Conservation (phyloP, 1,140 invertebrate genomes). For the Meloidogyne hapla region DNA sequence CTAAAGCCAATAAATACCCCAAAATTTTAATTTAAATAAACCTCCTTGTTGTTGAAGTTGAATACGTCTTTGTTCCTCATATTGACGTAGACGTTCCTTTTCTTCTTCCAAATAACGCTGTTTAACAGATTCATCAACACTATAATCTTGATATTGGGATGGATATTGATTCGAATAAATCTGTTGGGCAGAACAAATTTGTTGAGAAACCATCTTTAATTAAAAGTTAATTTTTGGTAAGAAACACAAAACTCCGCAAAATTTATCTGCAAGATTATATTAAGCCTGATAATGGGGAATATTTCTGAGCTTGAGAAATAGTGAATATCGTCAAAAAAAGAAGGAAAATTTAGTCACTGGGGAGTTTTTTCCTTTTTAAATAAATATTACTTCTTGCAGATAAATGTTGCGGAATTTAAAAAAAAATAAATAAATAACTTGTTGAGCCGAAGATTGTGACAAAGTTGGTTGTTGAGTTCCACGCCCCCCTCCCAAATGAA, state of each 20-base stretch:
- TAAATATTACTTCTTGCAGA: background rate
- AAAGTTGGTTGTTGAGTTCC: slow-evolving; percentile 45
- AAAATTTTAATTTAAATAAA: slow-evolving; percentile 32
- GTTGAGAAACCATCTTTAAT: slow-evolving; percentile 52
- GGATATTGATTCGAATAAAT: slow-evolving; percentile 26
- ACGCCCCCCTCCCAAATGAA: slow-evolving; percentile 74
- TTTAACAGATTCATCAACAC: slow-evolving; percentile 54
- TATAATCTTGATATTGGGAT: slow-evolving; percentile 1
- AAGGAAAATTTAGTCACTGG: too few species aligned
- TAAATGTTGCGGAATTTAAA: slow-evolving; percentile 11
- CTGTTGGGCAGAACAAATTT: slow-evolving; percentile 30
- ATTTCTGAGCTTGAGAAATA: too few species aligned
- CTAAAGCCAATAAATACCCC: slow-evolving; percentile 27
- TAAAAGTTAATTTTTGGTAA: slow-evolving; percentile 1
- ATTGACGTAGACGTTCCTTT: slow-evolving; percentile 60
- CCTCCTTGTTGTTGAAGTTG: slow-evolving; percentile 69
- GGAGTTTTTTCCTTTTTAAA: too few species aligned
- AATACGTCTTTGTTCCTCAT: slow-evolving; percentile 55
- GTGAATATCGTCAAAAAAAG: too few species aligned
- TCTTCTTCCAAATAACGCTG: slow-evolving; percentile 62
- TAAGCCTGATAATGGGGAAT: too few species aligned
- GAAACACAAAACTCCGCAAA: slow-evolving; percentile 12
- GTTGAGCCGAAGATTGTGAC: slow-evolving; percentile 44
- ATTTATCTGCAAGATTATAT: too few species aligned
- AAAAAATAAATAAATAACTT: slow-evolving; percentile 16